These are phyloP conservation scores for Tetrax tetrax DNA, from an alignment of 2,113 vertebrate species.

Conservation along the genomic window DNA sequence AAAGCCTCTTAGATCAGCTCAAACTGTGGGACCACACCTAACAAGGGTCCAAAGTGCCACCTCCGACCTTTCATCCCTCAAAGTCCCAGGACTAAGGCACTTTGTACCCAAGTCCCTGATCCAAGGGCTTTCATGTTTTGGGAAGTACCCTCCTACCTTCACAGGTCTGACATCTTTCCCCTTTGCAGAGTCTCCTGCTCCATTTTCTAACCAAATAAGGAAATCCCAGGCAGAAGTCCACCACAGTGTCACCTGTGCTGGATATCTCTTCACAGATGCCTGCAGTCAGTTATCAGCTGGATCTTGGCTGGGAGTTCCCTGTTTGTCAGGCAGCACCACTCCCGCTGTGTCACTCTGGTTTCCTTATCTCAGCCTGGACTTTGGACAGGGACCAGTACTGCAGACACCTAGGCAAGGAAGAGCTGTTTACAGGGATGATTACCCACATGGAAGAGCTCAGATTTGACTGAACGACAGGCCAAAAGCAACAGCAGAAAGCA, in stretches of 20 bases:
- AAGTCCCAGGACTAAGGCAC: not conserved
- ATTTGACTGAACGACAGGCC: not conserved
- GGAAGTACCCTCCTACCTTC: not conserved
- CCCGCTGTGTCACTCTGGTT: not conserved
- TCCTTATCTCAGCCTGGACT: slow-evolving; percentile 21
- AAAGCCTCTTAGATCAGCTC: not conserved
- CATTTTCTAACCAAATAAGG: not conserved
- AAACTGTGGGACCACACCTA: not conserved
- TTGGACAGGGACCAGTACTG: not conserved
- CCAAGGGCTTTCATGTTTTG: fast-evolving
- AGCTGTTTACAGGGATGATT: not conserved
- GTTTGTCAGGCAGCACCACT: slow-evolving; percentile 18
- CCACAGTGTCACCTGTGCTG: fast-evolving
- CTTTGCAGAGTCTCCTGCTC: not conserved
- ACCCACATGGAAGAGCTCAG: fast-evolving
- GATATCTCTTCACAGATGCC: not conserved
- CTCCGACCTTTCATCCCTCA: not conserved
- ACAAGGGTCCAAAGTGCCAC: not conserved
- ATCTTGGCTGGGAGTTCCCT: not conserved
- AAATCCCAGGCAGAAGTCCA: not conserved
- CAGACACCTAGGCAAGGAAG: not conserved
- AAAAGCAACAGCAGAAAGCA: not conserved
- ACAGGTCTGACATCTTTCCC: not conserved
- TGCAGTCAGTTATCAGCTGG: not conserved
- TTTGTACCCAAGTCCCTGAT: not conserved